Percentiles rank a stretch among this genome's conserved stretches.
These are phyloP conservation scores for Dicyrtomina minuta DNA, from an alignment of 2,888 invertebrate genomes.

Conservation along the genomic window DNA sequence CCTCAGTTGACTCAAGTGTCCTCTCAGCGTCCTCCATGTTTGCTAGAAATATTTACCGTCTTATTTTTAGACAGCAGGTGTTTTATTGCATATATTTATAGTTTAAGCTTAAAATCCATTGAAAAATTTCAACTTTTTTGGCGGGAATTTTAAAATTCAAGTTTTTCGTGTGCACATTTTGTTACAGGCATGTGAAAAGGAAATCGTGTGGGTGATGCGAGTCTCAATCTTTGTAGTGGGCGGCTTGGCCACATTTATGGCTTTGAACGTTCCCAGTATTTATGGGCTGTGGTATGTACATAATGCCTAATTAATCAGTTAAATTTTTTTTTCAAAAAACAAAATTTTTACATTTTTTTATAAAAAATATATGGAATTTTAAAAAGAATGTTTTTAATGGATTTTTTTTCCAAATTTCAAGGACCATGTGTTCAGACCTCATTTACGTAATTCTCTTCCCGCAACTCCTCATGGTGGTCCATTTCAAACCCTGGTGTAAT, in stretches of 20 bases:
- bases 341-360: too few relatives aligned
- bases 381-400: too few relatives aligned
- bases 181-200: slow-evolving; percentile 66
- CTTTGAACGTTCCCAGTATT: slow-evolving; percentile 67
- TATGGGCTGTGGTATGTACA: slow-evolving; percentile 63
- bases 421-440: slow-evolving; percentile 68
- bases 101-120: too few relatives aligned
- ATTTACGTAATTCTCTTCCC: slow-evolving; percentile 73
- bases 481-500: slow-evolving; percentile 66
- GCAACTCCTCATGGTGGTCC: slow-evolving; percentile 68
- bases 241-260: slow-evolving; percentile 65
- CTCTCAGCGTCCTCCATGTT: slow-evolving; percentile 73
- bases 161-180: slow-evolving; percentile 29
- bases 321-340: not conserved
- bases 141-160: not conserved
- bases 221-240: slow-evolving; percentile 66
- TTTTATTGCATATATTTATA: too few relatives aligned
- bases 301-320: not conserved
- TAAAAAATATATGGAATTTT: too few relatives aligned
- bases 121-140: too few relatives aligned
- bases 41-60: slow-evolving; percentile 69
- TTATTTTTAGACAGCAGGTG: slow-evolving; percentile 64
- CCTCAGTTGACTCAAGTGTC: slow-evolving; percentile 72
- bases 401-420: slow-evolving; percentile 46
- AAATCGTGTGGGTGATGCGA: slow-evolving; percentile 69